Base-by-base conservation (phyloP, 2,888 invertebrate species). In the Galerucella nymphaeae region DNA sequence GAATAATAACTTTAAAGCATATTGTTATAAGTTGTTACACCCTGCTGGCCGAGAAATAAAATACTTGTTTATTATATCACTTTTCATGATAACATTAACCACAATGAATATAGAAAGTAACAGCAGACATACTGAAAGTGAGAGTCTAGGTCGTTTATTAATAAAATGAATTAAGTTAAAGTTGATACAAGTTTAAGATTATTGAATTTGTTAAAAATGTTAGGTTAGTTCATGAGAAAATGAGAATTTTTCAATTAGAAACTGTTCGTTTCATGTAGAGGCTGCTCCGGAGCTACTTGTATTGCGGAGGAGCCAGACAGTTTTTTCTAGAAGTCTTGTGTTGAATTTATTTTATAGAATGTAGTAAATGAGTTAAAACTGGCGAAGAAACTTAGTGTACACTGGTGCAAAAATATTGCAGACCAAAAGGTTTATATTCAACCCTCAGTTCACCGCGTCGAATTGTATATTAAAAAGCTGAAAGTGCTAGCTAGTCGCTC, bases 61-160 rank as follows among this genome's bases (percentile, higher is more conserved):
- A 48, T 48, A 48, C 5, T n/a, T 48, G 48, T 6, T n/a, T 3
- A 48, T 48, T 48, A n/a, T 48, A n/a, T 14, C 23, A 30, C 23
- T 30, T 30, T 5, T 30, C 23, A 30, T 30, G 4, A n/a, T 48
- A 14, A 48, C n/a, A 48, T 48, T 48, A 45, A 45, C 45, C 45
- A 13, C 13, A 48, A 48, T 3, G 48, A 48, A 48, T 48, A 48
- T 55, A 55, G 55, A 55, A 55, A 55, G 55, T 55, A n/a, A 55
- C n/a, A 20, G 18, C 20, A 55, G n/a, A 20, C 18, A 20, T 55
- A 16, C 55, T n/a, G 20, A 55, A 55, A 55, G 55, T 55, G 55
- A 55, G 16, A 55, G 58, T 59, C 41, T 20, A 42, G n/a, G 14
- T 64, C n/a, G 18, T 48, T 64, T 62, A 62, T 18, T 62, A 23